Evolutionary conservation across 2,797 vertebrate genomes (phyloP), one percentile per base, ranked within the genome.

Genomic region (Peromyscus melanophrys): DNA sequence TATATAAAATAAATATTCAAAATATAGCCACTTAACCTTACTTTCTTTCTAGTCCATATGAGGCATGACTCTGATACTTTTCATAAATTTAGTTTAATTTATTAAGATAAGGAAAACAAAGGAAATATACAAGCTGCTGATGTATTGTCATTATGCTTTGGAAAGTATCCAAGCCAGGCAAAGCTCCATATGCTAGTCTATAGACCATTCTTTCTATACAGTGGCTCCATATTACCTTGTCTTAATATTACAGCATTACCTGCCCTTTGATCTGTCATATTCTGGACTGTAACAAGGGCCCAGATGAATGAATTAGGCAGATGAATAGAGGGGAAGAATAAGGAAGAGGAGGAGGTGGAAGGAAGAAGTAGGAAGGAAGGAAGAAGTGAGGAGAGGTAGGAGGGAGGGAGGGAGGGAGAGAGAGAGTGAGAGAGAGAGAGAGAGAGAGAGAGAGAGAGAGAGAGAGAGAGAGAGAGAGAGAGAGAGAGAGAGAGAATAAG

Each of bases 251-350:
- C 13, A 25, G 1, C 4, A 63, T 25, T 34, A 61, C 6, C 0
- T 52, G 25, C 2, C 57, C 1, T 81, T 17, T 17, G 13, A 49
- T 8, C 71, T 61, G 6, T 61, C 40, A 63, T 23, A 31, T 7
- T 49, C 8, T 63, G 7, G 4, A 6, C 5, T 61, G 27, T 52
- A 34, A 71, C 2, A 84, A 31, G 2, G 23, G 71, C 21, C 80
- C 46, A 73, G 12, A 11, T 31, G 9, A 23, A 37, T 65, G 31
- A 37, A 21, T 37, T 6, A 69, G 40, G 52, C 9, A 7, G 4
- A 80, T 0, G 8, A 0, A 52, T 1, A 7, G 21, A 57, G 14
- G 2, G 5, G 25, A 49, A 37, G 14, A 7, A 17, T 0, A 10
- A 43, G 9, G 21, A 55, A 43, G 9, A 34, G 11, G 65, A 52